These are phyloP conservation scores for Leptodactylus fallax DNA, from an alignment of 2,797 vertebrate species.

Conservation along the genomic window DNA sequence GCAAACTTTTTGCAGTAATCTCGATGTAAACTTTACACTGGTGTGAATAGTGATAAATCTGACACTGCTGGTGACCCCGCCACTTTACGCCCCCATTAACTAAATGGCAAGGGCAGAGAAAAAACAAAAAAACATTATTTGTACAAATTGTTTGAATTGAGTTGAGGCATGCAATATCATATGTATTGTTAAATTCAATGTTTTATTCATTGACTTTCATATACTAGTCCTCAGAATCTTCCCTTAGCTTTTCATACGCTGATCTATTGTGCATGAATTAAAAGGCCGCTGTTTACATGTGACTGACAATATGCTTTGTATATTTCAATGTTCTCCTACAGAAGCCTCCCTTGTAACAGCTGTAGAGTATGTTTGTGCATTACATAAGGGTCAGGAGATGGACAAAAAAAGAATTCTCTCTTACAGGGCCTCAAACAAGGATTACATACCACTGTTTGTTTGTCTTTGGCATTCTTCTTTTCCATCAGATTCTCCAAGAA, in stretches of 20 bases:
- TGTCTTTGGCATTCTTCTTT: neutral
- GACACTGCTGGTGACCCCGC: no score
- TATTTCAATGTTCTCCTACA: neutral
- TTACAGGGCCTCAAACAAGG: neutral
- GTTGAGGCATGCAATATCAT: no score
- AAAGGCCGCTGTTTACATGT: neutral
- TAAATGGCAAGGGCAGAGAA: no score
- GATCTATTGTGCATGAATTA: neutral
- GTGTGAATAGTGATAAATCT: no score
- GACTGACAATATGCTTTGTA: neutral
- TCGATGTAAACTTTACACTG: no score
- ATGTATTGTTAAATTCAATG: neutral
- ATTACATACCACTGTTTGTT: constrained; percentile 5
- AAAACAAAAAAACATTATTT: no score
- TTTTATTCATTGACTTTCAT: neutral
- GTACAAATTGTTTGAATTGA: no score
- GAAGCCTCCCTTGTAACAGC: neutral
- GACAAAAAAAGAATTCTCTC: neutral
- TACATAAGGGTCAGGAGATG: neutral
- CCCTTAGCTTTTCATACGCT: neutral
- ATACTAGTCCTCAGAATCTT: neutral
- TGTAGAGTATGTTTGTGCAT: neutral
- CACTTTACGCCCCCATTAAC: no score
- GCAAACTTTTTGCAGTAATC: no score
- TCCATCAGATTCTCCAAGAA: neutral